phyloP scores from a whole-genome alignment of 2,797 vertebrate species.

The Falco naumanni region DNA sequence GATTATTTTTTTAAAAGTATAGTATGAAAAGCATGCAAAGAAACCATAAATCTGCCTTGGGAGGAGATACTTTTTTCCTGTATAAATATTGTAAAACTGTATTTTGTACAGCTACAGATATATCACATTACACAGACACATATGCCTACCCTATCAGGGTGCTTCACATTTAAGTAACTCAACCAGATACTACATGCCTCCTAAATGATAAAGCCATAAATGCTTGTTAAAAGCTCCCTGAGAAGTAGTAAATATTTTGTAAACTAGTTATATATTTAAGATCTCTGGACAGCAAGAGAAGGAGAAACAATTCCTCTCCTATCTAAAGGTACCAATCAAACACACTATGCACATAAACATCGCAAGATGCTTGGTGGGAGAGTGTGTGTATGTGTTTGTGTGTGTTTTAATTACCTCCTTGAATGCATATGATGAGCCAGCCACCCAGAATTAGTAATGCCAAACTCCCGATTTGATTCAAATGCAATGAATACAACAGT shows the following conservation, averaged over 20 bases:
- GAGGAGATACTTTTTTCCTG: slow-evolving; percentile 14
- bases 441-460: slow-evolving; percentile 63
- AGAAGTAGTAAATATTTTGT: slow-evolving; percentile 69
- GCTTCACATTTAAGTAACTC: slow-evolving; percentile 41
- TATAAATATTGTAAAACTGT: background rate
- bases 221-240: slow-evolving; percentile 59
- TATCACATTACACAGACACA: background rate
- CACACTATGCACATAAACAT: slow-evolving; percentile 50
- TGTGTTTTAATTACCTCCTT: slow-evolving; percentile 75
- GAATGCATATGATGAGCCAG: slow-evolving; percentile 65
- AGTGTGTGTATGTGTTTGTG: slow-evolving; percentile 51
- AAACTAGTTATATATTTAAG: slow-evolving; percentile 58
- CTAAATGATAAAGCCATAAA: slow-evolving; percentile 31
- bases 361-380: slow-evolving; percentile 57
- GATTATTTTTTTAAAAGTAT: background rate
- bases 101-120: slow-evolving; percentile 29
- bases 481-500: slow-evolving; percentile 59
- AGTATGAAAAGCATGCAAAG: background rate
- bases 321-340: slow-evolving; percentile 59
- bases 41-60: slow-evolving; percentile 36
- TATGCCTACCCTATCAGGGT: slow-evolving; percentile 27
- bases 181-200: slow-evolving; percentile 26
- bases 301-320: slow-evolving; percentile 46
- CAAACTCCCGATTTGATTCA: slow-evolving; percentile 63
- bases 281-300: slow-evolving; percentile 49